Conservation (phyloP, 2,113 vertebrate species). For the Fregata magnificens region DNA sequence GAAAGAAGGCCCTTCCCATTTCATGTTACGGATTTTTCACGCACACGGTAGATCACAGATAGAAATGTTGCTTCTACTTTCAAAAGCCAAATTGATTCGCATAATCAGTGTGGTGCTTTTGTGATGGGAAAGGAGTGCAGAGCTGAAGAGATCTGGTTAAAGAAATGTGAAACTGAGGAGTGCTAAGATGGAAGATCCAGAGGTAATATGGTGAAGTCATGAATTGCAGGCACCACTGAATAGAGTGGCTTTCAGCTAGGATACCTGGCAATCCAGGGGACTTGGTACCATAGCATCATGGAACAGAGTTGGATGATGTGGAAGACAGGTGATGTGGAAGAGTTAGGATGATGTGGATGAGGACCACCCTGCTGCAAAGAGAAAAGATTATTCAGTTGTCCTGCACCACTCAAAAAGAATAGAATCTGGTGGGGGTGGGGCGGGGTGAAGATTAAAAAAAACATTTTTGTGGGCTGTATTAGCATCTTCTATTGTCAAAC, state of each 20-base stretch:
- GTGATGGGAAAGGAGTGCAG: neutral
- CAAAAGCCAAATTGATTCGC: neutral
- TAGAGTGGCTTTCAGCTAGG: neutral
- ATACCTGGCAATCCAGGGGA: neutral
- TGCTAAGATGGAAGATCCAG: neutral
- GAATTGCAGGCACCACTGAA: neutral
- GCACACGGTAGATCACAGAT: neutral
- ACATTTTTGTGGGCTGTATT: neutral
- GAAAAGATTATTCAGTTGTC: neutral
- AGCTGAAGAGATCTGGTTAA: neutral
- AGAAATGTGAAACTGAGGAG: neutral
- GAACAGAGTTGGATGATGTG: neutral
- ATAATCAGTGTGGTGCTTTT: neutral
- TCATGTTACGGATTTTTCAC: neutral
- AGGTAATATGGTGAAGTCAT: neutral
- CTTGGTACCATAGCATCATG: neutral
- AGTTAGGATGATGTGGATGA: neutral
- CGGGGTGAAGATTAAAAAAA: no score
- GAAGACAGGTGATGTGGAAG: neutral
- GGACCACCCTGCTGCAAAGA: neutral
- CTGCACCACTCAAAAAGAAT: neutral
- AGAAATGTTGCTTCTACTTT: neutral
- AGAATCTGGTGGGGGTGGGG: rapidly evolving
- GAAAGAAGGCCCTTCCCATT: neutral
- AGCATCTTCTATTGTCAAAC: neutral